Percentiles rank a stretch among this genome's conserved stretches.
Evolutionary conservation across 2,797 vertebrate genomes (phyloP).

Genomic region (Peromyscus eremicus): DNA sequence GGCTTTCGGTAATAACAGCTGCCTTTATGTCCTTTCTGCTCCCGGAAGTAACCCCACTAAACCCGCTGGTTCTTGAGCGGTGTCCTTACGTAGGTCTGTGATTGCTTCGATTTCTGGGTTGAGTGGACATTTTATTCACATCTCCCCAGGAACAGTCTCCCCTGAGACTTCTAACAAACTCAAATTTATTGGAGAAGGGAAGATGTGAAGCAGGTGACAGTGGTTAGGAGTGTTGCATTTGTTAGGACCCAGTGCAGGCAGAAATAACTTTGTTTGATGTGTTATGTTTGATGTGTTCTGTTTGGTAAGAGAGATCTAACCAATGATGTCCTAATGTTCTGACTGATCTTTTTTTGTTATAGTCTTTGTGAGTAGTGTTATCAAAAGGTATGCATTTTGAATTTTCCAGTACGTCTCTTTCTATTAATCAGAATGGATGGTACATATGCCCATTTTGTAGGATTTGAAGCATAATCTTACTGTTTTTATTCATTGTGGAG

Average conservation of each 20-base stretch:
- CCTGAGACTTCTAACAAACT: not conserved
- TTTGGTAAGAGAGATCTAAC: not conserved
- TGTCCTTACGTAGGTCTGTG: not conserved
- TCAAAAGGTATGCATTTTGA: not conserved
- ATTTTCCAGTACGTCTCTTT: not conserved
- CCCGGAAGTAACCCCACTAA: not conserved
- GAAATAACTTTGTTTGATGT: not conserved
- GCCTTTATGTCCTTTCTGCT: not conserved
- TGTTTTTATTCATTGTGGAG: constrained; percentile 34
- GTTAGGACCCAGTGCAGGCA: not conserved
- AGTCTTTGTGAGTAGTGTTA: not conserved
- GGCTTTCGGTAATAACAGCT: not conserved
- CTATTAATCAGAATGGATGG: not conserved
- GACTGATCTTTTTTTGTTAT: not conserved
- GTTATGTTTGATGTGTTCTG: not conserved
- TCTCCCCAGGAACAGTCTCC: not conserved
- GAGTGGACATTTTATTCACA: not conserved
- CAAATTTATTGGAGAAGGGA: too few species aligned
- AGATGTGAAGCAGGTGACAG: not conserved
- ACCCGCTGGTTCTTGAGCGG: not conserved
- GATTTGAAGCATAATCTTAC: not conserved
- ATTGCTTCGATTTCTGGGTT: not conserved
- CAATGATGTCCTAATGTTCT: not conserved
- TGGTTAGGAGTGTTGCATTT: not conserved
- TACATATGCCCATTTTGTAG: not conserved